Percentiles rank a stretch among this genome's conserved stretches.
These are phyloP conservation scores for Sciurus niger DNA, from an alignment of 2,113 vertebrate species.

Conservation along the genomic window DNA sequence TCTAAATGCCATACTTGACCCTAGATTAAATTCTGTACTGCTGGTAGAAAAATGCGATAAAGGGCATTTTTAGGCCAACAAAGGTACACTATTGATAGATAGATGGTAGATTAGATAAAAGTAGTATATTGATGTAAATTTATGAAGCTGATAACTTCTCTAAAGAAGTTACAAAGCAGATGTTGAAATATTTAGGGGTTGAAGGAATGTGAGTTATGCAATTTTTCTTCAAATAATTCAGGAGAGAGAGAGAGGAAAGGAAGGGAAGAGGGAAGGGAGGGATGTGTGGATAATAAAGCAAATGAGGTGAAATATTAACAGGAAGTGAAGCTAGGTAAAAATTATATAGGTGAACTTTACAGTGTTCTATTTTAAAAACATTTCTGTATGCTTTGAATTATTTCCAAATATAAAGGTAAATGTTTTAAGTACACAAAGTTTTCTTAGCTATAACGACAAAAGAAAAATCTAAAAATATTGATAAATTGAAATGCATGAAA, in stretches of 20 bases:
- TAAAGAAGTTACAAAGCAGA: neutral
- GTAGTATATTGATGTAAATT: neutral
- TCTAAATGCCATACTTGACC: neutral
- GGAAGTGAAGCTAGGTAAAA: neutral
- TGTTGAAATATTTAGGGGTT: neutral
- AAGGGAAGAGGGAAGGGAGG: neutral
- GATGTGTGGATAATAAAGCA: neutral
- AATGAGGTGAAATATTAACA: slow-evolving; percentile 18
- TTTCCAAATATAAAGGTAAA: slow-evolving; percentile 19
- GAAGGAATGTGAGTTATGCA: neutral
- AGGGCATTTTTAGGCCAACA: neutral
- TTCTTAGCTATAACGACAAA: neutral
- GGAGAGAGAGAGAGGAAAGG: neutral
- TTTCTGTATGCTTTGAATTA: slow-evolving; percentile 22
- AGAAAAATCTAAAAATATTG: neutral
- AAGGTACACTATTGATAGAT: neutral
- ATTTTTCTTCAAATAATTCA: neutral
- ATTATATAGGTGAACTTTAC: neutral
- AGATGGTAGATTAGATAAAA: slow-evolving; percentile 12
- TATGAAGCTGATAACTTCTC: neutral
- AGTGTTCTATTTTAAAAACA: slow-evolving; percentile 9
- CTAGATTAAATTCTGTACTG: slow-evolving; percentile 33
- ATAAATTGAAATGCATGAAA: slow-evolving; percentile 10
- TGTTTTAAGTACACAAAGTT: neutral
- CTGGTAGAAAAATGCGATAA: neutral